phyloP scores from a whole-genome alignment of 2,113 vertebrate genomes.

The Poicephalus meyeri region DNA sequence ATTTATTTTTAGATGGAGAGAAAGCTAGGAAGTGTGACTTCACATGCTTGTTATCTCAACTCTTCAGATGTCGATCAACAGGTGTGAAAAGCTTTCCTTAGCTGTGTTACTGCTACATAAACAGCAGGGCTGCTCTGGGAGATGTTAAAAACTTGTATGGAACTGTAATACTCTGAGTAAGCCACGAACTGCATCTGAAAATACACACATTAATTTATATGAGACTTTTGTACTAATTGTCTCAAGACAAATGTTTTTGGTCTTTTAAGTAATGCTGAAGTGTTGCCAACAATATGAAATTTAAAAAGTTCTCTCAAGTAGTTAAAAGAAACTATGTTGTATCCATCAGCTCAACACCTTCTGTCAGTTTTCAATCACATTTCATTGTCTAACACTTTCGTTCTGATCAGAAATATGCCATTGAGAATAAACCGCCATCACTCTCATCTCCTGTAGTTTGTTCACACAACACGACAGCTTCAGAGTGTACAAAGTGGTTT shows the following conservation, averaged over 20 bases:
- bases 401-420: neutral
- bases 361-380: neutral
- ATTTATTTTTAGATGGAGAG: conserved; percentile 10
- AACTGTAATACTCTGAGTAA: neutral
- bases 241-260: neutral
- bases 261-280: neutral
- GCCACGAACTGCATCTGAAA: neutral
- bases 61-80: neutral
- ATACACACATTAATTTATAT: neutral
- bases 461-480: neutral
- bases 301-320: neutral
- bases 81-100: neutral
- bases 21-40: conserved; percentile 29
- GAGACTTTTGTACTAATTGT: neutral
- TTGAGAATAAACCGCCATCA: neutral
- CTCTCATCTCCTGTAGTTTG: neutral
- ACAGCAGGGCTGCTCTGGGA: neutral
- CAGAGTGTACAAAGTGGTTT: neutral
- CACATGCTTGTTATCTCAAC: neutral
- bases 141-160: neutral
- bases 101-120: neutral
- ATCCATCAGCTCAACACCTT: neutral
- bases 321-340: neutral
- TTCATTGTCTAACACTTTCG: neutral
- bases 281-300: neutral